Conservation (phyloP, 2,113 vertebrate species). For the Siniperca knerii region DNA sequence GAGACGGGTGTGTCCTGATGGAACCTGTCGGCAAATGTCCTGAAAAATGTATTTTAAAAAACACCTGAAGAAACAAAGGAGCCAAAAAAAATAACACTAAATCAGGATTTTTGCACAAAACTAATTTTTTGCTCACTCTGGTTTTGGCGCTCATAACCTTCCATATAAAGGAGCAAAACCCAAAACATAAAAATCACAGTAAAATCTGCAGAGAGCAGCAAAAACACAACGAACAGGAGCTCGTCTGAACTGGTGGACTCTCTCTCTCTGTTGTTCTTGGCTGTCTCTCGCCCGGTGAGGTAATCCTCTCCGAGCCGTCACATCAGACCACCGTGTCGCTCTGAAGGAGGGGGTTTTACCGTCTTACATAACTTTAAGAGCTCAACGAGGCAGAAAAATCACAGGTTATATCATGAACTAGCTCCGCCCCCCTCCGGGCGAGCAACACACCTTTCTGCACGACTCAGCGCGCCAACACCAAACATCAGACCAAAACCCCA, state of each 20-base stretch:
- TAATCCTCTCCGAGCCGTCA: constrained; percentile 8
- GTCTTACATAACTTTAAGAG: constrained; percentile 25
- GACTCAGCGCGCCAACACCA: too few species aligned
- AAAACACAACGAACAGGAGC: not conserved
- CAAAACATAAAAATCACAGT: not conserved
- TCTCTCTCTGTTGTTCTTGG: constrained; percentile 48
- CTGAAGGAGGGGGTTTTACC: constrained; percentile 12
- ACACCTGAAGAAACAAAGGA: too few species aligned
- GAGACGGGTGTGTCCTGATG: too few species aligned
- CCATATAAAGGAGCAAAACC: not conserved
- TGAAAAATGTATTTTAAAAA: not conserved
- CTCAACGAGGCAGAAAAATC: constrained; percentile 7
- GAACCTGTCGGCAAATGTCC: too few species aligned
- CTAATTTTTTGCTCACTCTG: not conserved
- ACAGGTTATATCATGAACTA: constrained; percentile 21
- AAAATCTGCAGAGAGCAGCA: not conserved
- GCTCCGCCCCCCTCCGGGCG: not conserved
- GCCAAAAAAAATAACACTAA: not conserved
- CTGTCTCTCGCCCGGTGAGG: constrained; percentile 13
- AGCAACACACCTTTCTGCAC: not conserved
- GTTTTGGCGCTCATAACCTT: not conserved
- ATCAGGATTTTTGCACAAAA: not conserved
- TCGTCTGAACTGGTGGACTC: not conserved
- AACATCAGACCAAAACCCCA: not conserved
- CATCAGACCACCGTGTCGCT: constrained; percentile 7